phyloP scores from a whole-genome alignment of 2,113 vertebrate genomes.

The Hystrix brachyura region DNA sequence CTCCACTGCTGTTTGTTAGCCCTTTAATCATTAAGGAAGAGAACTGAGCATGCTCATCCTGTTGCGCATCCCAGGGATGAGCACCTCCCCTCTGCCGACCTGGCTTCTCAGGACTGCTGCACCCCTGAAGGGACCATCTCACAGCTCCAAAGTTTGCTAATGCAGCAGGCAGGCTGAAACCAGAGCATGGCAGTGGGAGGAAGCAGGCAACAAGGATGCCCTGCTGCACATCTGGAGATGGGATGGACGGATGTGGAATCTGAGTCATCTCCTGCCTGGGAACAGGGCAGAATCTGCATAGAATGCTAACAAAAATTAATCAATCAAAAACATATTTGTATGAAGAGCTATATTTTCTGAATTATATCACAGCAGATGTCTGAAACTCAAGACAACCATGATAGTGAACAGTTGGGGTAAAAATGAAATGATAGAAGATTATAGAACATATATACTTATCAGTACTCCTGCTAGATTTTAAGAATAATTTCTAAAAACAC shows the following conservation, averaged over 20 bases:
- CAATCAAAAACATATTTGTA: background rate
- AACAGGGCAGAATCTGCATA: background rate
- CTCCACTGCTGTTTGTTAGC: background rate
- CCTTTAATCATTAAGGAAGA: background rate
- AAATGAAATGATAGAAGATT: background rate
- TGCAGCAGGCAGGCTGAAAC: no score
- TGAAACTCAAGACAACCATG: background rate
- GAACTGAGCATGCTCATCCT: background rate
- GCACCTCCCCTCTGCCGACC: accelerated
- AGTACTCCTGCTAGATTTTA: background rate
- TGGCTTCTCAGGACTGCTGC: background rate
- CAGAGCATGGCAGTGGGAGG: background rate
- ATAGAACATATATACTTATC: background rate
- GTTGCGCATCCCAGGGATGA: background rate
- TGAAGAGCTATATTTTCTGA: background rate
- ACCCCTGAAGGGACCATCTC: background rate
- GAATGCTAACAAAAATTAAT: background rate
- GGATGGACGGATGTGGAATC: background rate
- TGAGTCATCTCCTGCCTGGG: background rate
- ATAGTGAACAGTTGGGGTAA: background rate
- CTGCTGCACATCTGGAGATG: background rate
- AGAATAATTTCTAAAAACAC: background rate
- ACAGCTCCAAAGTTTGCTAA: background rate
- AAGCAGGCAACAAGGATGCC: background rate
- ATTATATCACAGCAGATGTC: background rate